phyloP scores from a whole-genome alignment of 2,888 invertebrate genomes.

The Galeopsomyia nigrocyanea region DNA sequence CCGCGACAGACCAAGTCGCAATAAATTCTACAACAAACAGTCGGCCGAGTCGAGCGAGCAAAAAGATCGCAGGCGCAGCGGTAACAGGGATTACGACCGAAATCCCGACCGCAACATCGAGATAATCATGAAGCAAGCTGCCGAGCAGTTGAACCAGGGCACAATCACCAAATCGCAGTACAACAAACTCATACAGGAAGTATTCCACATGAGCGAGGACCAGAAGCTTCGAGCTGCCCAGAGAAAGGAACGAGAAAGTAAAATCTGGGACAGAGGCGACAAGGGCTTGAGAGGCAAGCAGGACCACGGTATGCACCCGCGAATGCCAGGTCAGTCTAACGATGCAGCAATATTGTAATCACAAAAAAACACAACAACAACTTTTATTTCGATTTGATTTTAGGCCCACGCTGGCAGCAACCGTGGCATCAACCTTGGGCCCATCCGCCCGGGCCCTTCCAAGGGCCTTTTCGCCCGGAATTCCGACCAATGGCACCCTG shows the following conservation, averaged over 20 bases:
- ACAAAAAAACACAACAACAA: too few species aligned
- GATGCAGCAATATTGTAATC: not conserved
- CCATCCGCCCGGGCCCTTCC: constrained; percentile 63
- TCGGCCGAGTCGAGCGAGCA: constrained; percentile 48
- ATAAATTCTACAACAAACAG: constrained; percentile 53
- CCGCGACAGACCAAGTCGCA: constrained; percentile 75
- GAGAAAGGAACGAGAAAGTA: constrained; percentile 66
- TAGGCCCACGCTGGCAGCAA: constrained; percentile 52
- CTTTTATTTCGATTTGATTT: too few species aligned
- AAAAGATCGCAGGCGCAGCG: constrained; percentile 39
- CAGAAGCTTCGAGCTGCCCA: constrained; percentile 77
- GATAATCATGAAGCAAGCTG: constrained; percentile 85
- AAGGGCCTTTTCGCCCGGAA: constrained; percentile 60
- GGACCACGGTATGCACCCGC: constrained; percentile 44
- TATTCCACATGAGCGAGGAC: constrained; percentile 83
- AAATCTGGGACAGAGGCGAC: constrained; percentile 37
- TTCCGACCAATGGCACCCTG: constrained; percentile 64
- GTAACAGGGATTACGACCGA: constrained; percentile 71
- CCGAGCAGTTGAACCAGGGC: constrained; percentile 82
- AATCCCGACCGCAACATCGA: constrained; percentile 77
- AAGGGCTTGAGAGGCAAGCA: constrained; percentile 39
- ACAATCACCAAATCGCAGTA: constrained; percentile 82
- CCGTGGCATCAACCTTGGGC: constrained; percentile 64
- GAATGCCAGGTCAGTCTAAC: constrained; percentile 35
- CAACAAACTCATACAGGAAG: constrained; percentile 82